Percentiles rank a stretch among this genome's conserved stretches.
These are phyloP conservation scores for Pterostichus niger DNA, from an alignment of 2,888 invertebrate genomes.

Conservation along the genomic window DNA sequence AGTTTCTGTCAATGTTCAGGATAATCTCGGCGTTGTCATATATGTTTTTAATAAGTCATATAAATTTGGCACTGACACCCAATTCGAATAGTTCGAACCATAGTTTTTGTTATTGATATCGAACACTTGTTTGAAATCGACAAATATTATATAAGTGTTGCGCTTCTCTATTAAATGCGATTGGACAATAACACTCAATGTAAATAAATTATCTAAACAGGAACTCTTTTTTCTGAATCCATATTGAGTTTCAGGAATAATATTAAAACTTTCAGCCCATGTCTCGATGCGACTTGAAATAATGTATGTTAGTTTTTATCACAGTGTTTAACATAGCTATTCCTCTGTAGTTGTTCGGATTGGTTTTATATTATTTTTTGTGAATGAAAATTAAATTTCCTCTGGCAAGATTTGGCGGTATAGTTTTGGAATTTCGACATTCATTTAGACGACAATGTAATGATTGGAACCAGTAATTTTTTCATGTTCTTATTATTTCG, in stretches of 20 bases:
- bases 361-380: neutral
- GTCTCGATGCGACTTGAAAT: neutral
- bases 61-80: conserved; percentile 18
- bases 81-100: neutral
- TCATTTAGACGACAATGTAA: too few relatives aligned
- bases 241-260: neutral
- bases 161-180: neutral
- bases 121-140: conserved; percentile 11
- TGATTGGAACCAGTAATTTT: too few relatives aligned
- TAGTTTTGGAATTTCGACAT: too few relatives aligned
- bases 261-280: neutral
- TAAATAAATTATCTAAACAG: neutral
- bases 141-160: neutral
- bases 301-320: neutral
- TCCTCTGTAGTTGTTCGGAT: neutral
- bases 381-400: neutral
- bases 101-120: neutral
- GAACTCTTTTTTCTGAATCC: neutral
- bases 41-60: conserved; percentile 1
- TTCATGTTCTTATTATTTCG: too few relatives aligned
- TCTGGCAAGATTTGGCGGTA: too few relatives aligned
- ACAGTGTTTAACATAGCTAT: neutral
- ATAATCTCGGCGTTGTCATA: conserved; percentile 33
- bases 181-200: neutral
- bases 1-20: neutral